Percentiles rank a stretch among this genome's conserved stretches.
These are phyloP conservation scores for Mormoops blainvillei DNA, from an alignment of 2,113 vertebrate genomes.

Conservation along the genomic window DNA sequence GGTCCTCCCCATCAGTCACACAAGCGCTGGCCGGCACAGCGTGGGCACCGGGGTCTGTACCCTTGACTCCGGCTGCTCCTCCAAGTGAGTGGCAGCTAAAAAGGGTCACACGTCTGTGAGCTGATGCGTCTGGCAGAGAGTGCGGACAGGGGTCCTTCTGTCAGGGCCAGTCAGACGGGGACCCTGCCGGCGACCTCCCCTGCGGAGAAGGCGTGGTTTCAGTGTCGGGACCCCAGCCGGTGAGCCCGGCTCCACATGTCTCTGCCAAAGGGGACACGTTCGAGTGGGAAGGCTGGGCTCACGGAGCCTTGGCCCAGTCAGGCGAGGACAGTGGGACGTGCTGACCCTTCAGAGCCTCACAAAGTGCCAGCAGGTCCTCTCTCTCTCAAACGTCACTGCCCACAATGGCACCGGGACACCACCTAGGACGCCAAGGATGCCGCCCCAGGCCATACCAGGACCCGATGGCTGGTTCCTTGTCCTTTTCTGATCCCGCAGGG, in stretches of 20 bases:
- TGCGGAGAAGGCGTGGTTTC: accelerated
- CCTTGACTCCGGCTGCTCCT: not conserved
- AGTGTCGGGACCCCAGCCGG: not conserved
- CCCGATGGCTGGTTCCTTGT: not conserved
- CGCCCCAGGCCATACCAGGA: no score
- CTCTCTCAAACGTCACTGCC: not conserved
- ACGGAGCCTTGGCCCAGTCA: not conserved
- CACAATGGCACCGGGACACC: not conserved
- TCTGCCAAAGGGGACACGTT: not conserved
- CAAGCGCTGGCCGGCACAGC: accelerated
- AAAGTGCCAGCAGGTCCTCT: not conserved
- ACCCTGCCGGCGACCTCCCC: not conserved
- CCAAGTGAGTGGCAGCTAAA: not conserved
- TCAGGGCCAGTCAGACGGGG: not conserved
- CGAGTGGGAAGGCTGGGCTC: not conserved
- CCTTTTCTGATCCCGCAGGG: not conserved
- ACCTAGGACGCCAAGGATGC: no score
- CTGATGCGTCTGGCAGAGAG: accelerated
- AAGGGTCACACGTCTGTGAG: not conserved
- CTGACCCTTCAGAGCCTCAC: not conserved
- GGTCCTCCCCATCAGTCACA: not conserved
- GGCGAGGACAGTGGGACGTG: not conserved
- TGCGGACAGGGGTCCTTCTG: conserved; percentile 8
- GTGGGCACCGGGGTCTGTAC: no score
- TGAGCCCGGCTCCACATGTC: not conserved